Evolutionary conservation across 2,888 invertebrate genomes (phyloP).

Genomic region (Papilio demoleus): DNA sequence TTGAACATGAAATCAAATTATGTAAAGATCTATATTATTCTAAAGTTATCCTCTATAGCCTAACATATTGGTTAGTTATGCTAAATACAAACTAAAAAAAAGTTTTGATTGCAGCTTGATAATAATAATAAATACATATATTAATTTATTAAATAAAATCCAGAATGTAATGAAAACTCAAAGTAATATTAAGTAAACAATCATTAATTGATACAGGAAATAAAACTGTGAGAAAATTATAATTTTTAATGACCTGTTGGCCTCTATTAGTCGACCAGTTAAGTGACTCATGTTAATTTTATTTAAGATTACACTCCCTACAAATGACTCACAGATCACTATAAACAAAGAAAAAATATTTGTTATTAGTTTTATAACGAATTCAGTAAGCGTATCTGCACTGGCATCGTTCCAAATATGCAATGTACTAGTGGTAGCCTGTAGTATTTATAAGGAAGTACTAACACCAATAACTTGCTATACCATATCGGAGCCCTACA

Average conservation of each 20-base stretch:
- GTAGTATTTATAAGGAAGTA: constrained; percentile 33
- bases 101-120: too few species aligned
- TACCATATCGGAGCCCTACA: constrained; percentile 56
- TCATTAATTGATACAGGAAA: constrained; percentile 20
- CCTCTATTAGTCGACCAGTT: constrained; percentile 27
- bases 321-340: constrained; percentile 49
- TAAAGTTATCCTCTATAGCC: too few species aligned
- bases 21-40: too few species aligned
- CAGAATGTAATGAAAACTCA: too few species aligned
- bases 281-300: constrained; percentile 35
- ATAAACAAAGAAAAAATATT: constrained; percentile 48
- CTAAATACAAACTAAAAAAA: too few species aligned
- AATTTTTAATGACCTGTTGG: constrained; percentile 24
- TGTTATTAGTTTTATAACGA: constrained; percentile 26
- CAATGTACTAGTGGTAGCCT: constrained; percentile 22
- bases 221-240: constrained; percentile 18
- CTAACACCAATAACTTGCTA: constrained; percentile 42
- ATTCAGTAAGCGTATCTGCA: constrained; percentile 30
- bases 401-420: constrained; percentile 37
- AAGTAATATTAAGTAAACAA: too few species aligned
- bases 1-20: too few species aligned
- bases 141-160: too few species aligned
- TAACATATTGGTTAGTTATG: too few species aligned
- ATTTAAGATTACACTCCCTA: constrained; percentile 44
- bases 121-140: too few species aligned